phyloP scores from a whole-genome alignment of 2,113 vertebrate species.

The Puma concolor region DNA sequence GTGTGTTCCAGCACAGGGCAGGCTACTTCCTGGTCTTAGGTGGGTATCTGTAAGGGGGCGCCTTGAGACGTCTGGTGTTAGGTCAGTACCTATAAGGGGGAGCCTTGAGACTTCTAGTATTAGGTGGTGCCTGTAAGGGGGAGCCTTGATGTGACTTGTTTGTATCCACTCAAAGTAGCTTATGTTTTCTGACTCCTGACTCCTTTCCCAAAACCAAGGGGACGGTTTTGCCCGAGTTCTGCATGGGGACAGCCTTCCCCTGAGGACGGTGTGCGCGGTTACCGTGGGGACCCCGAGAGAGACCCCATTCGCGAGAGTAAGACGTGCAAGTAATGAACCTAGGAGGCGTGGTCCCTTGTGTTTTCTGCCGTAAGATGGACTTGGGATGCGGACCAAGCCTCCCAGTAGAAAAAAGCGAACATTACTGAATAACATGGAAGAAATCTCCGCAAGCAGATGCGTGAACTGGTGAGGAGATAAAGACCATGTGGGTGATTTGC shows the following conservation, averaged over 20 bases:
- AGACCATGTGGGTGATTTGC: neutral
- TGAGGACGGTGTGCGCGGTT: neutral
- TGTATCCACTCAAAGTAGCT: neutral
- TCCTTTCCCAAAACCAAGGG: neutral
- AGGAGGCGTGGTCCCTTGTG: neutral
- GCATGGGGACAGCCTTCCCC: neutral
- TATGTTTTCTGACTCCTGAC: neutral
- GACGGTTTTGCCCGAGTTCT: neutral
- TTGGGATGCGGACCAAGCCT: neutral
- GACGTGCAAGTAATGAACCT: neutral
- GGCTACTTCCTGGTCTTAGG: neutral
- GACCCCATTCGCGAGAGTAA: neutral
- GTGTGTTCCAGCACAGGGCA: neutral
- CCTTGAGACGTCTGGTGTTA: no score
- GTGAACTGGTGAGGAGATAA: neutral
- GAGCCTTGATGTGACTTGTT: neutral
- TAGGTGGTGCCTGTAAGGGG: no score
- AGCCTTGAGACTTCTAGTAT: neutral
- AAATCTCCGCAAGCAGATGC: neutral
- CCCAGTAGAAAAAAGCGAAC: neutral
- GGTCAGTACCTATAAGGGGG: no score
- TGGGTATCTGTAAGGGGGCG: neutral
- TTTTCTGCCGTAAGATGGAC: neutral
- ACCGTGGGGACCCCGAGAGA: neutral
- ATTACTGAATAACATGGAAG: neutral